Conservation (phyloP, 1,140 invertebrate genomes). For the Drosophila suzukii region DNA sequence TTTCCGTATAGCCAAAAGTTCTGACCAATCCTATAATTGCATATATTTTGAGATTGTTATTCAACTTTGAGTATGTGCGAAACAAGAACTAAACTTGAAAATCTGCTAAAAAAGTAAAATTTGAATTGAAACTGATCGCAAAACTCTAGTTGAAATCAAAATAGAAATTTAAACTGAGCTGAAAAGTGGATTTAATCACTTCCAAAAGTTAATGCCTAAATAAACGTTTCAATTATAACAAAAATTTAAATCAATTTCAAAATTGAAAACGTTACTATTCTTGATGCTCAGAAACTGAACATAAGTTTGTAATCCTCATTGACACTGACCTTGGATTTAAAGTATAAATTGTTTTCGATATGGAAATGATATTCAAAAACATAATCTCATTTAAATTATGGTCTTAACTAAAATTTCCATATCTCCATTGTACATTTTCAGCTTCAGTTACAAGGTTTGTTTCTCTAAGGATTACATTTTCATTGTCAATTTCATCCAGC, state of each 20-base stretch:
- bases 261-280: constrained; percentile 9
- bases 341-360: background rate
- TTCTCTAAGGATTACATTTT: constrained; percentile 1
- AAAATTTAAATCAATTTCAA: constrained; percentile 8
- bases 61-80: background rate
- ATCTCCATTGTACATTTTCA: background rate
- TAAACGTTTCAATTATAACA: background rate
- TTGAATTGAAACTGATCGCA: constrained; percentile 27
- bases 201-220: background rate
- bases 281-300: constrained; percentile 21
- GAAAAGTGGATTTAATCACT: background rate
- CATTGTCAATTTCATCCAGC: constrained; percentile 11
- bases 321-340: background rate
- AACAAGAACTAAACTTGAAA: constrained; percentile 7
- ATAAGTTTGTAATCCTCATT: background rate
- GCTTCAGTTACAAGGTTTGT: background rate
- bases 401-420: background rate
- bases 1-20: background rate
- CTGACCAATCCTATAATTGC: background rate
- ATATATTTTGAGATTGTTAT: background rate
- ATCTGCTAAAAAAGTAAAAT: constrained; percentile 11
- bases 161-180: background rate
- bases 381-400: background rate
- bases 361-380: background rate
- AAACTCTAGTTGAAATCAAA: constrained; percentile 27